Base-by-base conservation (phyloP, 1,140 invertebrate species). In the Spodoptera frugiperda region DNA sequence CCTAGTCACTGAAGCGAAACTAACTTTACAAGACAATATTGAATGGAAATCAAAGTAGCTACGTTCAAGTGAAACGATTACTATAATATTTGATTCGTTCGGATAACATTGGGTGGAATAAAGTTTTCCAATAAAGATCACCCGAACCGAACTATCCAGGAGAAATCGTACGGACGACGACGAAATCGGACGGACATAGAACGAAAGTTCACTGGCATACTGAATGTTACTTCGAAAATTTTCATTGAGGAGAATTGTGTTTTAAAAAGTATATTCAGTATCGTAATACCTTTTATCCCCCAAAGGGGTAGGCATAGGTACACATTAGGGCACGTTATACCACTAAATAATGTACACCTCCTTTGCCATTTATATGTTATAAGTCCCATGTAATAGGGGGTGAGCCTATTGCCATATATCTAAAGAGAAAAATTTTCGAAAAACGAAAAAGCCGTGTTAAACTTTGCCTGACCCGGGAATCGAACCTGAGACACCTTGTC, bases 101-200 rank as follows among this genome's bases (percentile, higher is more conserved):
- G 21, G 54, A 73, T 73, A 48, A 46, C 71, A 73, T 73, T 53
- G 17, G 19, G 44, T 61, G 15, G 17, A 33, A 30, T n/a, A 59
- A 72, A 73, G 55, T 73, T 73, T 73, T 73, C 71, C 55, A 73
- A 73, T 73, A 73, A 73, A 55, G 44, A 48, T 61, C 71, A 21
- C 57, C 44, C 71, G 55, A 49, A 49, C 44, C 71, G 44, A 49
- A 49, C 68, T 54, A 19, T 54, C 15, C 57, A 25, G 12, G 9
- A 17, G 12, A 15, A 71, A 65, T 25, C 61, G 61, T 8, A 46
- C 15, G n/a, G 59, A 63, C 15, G 9, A 6, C 4, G 5, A 39
- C 33, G 33, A 39, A 39, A 39, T 39, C 33, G 33, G 33, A 39
- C 33, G 33, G 33, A 14, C 48, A 11, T n/a, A 30, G 54, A 21